Conservation (phyloP, 2,113 vertebrate species). For the Ranitomeya variabilis region DNA sequence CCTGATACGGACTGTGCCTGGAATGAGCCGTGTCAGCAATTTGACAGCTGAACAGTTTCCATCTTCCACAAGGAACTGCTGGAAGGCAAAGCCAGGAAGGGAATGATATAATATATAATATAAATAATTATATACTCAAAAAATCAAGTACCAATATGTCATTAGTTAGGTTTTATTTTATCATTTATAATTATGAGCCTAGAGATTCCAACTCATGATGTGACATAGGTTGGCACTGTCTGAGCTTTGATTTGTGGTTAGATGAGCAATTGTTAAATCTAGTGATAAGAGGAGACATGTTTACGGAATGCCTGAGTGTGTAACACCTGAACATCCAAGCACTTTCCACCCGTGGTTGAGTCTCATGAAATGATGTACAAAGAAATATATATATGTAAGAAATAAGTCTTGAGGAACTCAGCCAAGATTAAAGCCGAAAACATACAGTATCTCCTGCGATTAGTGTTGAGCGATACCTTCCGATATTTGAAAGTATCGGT, state of each 20-base stretch:
- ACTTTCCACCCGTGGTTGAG: neutral
- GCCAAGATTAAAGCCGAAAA: neutral
- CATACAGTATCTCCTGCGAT: neutral
- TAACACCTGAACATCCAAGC: constrained; percentile 9
- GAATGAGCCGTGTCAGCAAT: constrained; percentile 23
- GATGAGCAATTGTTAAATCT: constrained; percentile 16
- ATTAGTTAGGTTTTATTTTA: constrained; percentile 15
- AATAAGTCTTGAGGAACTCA: neutral
- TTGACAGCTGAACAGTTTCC: neutral
- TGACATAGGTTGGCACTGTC: constrained; percentile 5
- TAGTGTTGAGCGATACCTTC: no score
- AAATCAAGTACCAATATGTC: neutral
- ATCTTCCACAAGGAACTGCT: constrained; percentile 20
- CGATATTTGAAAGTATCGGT: no score
- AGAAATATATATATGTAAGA: no score
- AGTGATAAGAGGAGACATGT: constrained; percentile 7
- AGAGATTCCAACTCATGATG: constrained; percentile 1
- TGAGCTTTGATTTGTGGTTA: constrained; percentile 15
- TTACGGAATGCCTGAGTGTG: neutral
- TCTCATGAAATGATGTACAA: constrained; percentile 1
- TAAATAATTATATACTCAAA: constrained; percentile 36
- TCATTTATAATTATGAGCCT: constrained; percentile 24
- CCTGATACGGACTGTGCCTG: neutral
- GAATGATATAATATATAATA: no score
- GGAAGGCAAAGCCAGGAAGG: neutral